Conservation (phyloP, 2,797 vertebrate species). For the Sorex maritimensis region DNA sequence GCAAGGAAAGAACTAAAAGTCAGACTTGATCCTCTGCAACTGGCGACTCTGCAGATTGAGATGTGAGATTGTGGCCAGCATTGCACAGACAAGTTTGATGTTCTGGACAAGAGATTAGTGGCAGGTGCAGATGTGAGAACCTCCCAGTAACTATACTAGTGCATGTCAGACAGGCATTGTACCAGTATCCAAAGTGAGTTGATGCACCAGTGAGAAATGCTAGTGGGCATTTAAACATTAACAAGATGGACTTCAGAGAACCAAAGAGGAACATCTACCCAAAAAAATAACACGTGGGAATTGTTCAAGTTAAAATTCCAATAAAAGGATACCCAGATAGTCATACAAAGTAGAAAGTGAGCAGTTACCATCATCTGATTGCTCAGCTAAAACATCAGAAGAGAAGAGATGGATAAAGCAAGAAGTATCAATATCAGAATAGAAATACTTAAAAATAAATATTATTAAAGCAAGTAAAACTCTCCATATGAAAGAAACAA, state of each 20-base stretch:
- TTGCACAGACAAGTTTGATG: fast-evolving
- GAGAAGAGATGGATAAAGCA: slow-evolving; percentile 13
- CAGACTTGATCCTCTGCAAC: not conserved
- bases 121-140: slow-evolving; percentile 16
- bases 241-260: not conserved
- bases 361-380: not conserved
- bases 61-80: not conserved
- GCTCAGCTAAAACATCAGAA: slow-evolving; percentile 3
- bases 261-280: not conserved
- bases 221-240: not conserved
- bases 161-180: not conserved
- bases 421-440: slow-evolving; percentile 6
- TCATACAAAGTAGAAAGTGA: not conserved
- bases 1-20: not conserved
- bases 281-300: slow-evolving; percentile 4
- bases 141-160: not conserved
- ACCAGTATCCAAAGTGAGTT: not conserved
- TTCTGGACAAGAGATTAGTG: slow-evolving; percentile 10
- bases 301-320: not conserved
- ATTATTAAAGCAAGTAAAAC: slow-evolving; percentile 31
- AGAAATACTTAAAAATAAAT: slow-evolving; percentile 40
- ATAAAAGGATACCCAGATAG: not conserved
- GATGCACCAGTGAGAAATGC: not conserved
- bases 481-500: slow-evolving; percentile 42
- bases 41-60: not conserved